Evolutionary conservation across 2,113 vertebrate genomes (phyloP), one percentile per base, ranked within the genome.

Genomic region (Ceyx cyanopectus): DNA sequence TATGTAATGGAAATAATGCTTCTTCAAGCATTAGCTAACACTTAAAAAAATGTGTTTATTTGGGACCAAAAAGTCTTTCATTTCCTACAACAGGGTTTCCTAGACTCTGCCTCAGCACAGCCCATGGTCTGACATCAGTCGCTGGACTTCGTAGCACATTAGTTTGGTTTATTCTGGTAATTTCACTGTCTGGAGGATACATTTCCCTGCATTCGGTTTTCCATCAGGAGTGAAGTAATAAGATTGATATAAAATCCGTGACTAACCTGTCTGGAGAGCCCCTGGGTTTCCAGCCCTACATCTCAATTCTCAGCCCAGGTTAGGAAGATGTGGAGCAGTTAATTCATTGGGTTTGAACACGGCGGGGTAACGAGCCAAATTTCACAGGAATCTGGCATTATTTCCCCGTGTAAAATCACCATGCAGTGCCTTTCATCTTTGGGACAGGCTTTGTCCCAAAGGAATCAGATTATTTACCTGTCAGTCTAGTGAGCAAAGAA

Each of bases 331-430:
- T 19, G 4, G 4, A 45, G 8, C 4, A 12, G 5, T 72, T 82
- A 61, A 91, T 43, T 57, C 40, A 24, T 20, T 21, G 29, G 17
- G 24, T 41, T 41, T 66, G 32, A 90, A 82, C 43, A 29, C 0
- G 0, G 10, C 1, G 0, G 24, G 40, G 20, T 27, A 50, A 65
- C 9, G 23, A 58, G 32, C 32, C 43, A 0, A 3, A 2, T 66
- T 89, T 87, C 89, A 66, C 53, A 76, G 65, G 30, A 81, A 62
- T 24, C 22, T 22, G 30, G 21, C 43, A n/a, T 86, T 46, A 37
- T 74, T 63, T 92, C 14, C 10, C 45, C 41, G 15, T 7, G 6
- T 16, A 22, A 82, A 90, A 79, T 20, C 32, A 60, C 45, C 60
- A 53, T 30, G 12, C 2, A 29, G 22, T 5, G 2, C 27, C 27